phyloP scores from a whole-genome alignment of 2,113 vertebrate genomes.

The Pachycephala philippinensis region DNA sequence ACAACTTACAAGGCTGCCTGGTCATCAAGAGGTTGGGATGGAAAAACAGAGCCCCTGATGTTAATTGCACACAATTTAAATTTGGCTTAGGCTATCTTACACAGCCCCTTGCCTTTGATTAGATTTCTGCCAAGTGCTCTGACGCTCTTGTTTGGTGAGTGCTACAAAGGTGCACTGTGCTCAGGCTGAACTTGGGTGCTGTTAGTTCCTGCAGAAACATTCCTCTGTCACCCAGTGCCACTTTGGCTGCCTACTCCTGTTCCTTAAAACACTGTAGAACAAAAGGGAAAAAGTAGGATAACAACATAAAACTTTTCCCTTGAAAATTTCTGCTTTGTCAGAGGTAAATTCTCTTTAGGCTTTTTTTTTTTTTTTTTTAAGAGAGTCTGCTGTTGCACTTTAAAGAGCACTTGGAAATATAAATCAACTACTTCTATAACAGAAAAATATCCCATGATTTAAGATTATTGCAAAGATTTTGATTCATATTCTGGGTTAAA shows the following conservation, averaged over 20 bases:
- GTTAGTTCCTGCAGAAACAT: neutral
- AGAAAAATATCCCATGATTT: neutral
- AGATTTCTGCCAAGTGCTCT: neutral
- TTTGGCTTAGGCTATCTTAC: neutral
- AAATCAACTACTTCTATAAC: neutral
- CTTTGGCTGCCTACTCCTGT: neutral
- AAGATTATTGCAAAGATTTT: neutral
- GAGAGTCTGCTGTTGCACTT: neutral
- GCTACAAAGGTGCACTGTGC: neutral
- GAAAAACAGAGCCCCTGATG: neutral
- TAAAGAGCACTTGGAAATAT: neutral
- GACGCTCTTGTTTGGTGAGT: neutral
- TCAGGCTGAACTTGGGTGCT: fast-evolving
- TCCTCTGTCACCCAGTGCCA: neutral
- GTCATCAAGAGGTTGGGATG: neutral
- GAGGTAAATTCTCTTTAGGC: neutral
- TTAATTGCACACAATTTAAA: neutral
- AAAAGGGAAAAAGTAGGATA: neutral
- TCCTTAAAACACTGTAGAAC: neutral
- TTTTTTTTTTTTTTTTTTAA: neutral
- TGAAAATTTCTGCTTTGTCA: neutral
- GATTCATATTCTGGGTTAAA: neutral
- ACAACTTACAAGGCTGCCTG: neutral
- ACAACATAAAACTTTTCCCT: neutral
- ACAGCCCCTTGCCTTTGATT: neutral